A percentile compares a stretch with the other conserved stretches of the same genome.
These are phyloP conservation scores for Pantherophis vulpinus DNA, from an alignment of 2,797 vertebrate species.

Conservation along the genomic window DNA sequence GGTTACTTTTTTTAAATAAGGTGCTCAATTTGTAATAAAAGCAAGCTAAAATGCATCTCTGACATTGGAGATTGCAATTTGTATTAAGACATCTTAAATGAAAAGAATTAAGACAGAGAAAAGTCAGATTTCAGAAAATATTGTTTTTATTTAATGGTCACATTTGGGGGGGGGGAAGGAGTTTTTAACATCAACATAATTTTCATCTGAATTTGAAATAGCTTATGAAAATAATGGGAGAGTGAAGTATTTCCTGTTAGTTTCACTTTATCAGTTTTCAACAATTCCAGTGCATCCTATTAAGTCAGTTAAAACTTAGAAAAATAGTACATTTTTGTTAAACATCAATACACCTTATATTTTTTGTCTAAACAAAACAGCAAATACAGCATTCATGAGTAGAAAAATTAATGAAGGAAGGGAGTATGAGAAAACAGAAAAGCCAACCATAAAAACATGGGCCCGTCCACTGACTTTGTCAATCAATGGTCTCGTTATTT, in stretches of 20 bases:
- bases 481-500: neutral
- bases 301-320: constrained; percentile 27
- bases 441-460: constrained; percentile 1
- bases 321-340: neutral
- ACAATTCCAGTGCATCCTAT: constrained; percentile 17
- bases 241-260: neutral
- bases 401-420: neutral
- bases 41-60: neutral
- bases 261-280: constrained; percentile 27
- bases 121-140: constrained; percentile 9
- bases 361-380: neutral
- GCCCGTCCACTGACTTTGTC: neutral
- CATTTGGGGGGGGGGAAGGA: neutral
- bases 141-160: constrained; percentile 56
- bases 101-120: neutral
- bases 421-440: neutral
- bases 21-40: neutral
- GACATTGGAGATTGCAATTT: neutral
- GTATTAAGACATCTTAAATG: neutral
- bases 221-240: neutral
- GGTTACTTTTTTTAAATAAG: neutral
- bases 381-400: neutral
- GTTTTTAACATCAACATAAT: neutral
- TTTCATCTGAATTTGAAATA: neutral
- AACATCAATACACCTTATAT: constrained; percentile 5